Percentiles rank a stretch among this genome's conserved stretches.
phyloP scores from a whole-genome alignment of 2,113 vertebrate species.

The Cephalopholis sonnerati region DNA sequence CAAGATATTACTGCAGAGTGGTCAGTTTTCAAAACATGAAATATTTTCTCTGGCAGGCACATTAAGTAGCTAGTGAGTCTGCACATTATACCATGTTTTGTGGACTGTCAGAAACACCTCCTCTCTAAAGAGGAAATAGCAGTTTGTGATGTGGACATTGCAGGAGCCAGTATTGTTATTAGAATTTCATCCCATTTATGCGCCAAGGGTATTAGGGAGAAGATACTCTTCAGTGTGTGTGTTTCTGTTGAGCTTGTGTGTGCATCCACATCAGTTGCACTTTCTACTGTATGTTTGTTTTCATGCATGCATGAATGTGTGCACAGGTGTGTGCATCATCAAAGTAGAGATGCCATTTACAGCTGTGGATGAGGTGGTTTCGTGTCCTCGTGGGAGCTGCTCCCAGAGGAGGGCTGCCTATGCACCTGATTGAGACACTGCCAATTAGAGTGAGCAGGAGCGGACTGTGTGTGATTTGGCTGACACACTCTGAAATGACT shows the following conservation, averaged over 20 bases:
- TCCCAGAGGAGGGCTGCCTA: slow-evolving; percentile 35
- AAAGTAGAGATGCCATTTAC: slow-evolving; percentile 33
- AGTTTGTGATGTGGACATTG: slow-evolving; percentile 28
- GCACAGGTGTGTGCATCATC: slow-evolving; percentile 51
- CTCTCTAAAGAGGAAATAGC: slow-evolving; percentile 32
- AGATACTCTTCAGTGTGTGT: not conserved
- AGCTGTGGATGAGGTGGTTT: slow-evolving; percentile 48
- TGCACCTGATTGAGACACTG: slow-evolving; percentile 49
- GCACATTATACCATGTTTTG: slow-evolving; percentile 13
- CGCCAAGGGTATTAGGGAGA: slow-evolving; percentile 34
- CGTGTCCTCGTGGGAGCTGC: slow-evolving; percentile 36
- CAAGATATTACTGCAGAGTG: slow-evolving; percentile 10
- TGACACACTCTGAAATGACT: slow-evolving; percentile 24
- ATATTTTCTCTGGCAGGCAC: slow-evolving; percentile 19
- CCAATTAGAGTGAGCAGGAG: slow-evolving; percentile 55
- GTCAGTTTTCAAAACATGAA: slow-evolving; percentile 27
- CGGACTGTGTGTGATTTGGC: slow-evolving; percentile 37
- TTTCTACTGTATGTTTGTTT: slow-evolving; percentile 41
- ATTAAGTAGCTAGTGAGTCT: not conserved
- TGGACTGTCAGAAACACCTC: not conserved
- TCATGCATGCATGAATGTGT: slow-evolving; percentile 29
- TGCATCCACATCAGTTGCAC: slow-evolving; percentile 18
- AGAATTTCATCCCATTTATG: slow-evolving; percentile 17
- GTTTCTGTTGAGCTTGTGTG: not conserved
- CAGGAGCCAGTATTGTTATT: slow-evolving; percentile 24